These are phyloP conservation scores for Protophormia terraenovae DNA, from an alignment of 2,888 invertebrate genomes.

Conservation along the genomic window DNA sequence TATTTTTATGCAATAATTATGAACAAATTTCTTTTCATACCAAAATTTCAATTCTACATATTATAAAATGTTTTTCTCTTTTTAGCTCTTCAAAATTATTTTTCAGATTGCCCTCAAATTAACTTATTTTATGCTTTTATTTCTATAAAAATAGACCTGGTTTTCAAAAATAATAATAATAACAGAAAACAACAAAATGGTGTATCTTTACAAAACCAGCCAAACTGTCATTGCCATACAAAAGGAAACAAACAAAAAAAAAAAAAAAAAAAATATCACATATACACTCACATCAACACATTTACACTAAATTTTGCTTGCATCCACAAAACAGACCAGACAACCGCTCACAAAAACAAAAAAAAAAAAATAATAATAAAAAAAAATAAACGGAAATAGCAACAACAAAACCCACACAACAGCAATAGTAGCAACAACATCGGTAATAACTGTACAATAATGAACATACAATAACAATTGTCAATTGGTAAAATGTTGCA, in stretches of 20 bases:
- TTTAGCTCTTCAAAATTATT: background rate
- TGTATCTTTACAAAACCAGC: constrained; percentile 34
- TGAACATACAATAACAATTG: constrained; percentile 63
- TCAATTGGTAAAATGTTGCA: constrained; percentile 63
- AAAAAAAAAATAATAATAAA: background rate
- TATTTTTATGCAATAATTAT: no score
- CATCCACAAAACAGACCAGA: constrained; percentile 40
- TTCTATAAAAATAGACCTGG: constrained; percentile 7
- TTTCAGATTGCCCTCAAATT: background rate
- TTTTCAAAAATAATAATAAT: constrained; percentile 12
- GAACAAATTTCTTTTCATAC: no score
- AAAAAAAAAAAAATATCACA: no score
- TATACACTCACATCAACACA: background rate
- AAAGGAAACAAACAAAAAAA: constrained; percentile 9
- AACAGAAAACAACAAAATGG: background rate
- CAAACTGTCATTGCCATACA: constrained; percentile 40
- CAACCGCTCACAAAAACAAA: no score
- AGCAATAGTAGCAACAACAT: constrained; percentile 42
- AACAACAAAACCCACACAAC: constrained; percentile 40
- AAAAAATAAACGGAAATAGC: constrained; percentile 46
- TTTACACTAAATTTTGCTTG: background rate
- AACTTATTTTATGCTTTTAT: background rate
- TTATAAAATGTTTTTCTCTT: no score
- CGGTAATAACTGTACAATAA: constrained; percentile 64
- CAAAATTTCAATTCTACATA: no score